Evolutionary conservation across 2,113 vertebrate genomes (phyloP).

Genomic region (Litocranius walleri): DNA sequence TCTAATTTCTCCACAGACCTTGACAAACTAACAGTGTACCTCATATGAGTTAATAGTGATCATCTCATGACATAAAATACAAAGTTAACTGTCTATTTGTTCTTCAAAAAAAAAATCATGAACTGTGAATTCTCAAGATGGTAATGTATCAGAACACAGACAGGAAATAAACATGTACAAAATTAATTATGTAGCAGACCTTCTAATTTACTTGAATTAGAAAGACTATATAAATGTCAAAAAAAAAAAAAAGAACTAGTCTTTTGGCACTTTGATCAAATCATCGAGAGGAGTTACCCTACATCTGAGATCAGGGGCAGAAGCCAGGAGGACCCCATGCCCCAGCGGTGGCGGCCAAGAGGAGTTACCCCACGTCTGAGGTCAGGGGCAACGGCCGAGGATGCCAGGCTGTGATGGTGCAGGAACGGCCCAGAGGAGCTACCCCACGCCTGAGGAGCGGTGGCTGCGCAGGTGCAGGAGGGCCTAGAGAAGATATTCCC

Average conservation of each 20-base stretch:
- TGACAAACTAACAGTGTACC: neutral
- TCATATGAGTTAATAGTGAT: neutral
- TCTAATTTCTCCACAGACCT: neutral
- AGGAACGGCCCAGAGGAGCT: too few species aligned
- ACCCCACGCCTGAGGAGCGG: too few species aligned
- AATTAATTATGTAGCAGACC: neutral
- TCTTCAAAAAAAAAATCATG: neutral
- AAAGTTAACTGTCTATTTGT: neutral
- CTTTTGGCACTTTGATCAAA: neutral
- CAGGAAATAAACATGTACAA: constrained; percentile 7
- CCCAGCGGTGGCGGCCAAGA: accelerated
- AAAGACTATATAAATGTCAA: neutral
- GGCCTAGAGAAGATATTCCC: too few species aligned
- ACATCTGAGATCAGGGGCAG: too few species aligned
- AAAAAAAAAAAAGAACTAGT: neutral
- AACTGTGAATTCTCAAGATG: constrained; percentile 16
- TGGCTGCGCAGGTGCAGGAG: too few species aligned
- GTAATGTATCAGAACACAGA: neutral
- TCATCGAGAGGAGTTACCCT: too few species aligned
- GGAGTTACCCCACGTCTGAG: too few species aligned
- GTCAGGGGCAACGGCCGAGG: accelerated
- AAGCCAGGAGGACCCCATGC: too few species aligned
- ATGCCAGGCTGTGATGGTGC: too few species aligned
- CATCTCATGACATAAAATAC: neutral
- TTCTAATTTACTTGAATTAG: neutral